Percentiles rank a stretch among this genome's conserved stretches.
phyloP scores from a whole-genome alignment of 2,113 vertebrate species.

The Pipra filicauda region DNA sequence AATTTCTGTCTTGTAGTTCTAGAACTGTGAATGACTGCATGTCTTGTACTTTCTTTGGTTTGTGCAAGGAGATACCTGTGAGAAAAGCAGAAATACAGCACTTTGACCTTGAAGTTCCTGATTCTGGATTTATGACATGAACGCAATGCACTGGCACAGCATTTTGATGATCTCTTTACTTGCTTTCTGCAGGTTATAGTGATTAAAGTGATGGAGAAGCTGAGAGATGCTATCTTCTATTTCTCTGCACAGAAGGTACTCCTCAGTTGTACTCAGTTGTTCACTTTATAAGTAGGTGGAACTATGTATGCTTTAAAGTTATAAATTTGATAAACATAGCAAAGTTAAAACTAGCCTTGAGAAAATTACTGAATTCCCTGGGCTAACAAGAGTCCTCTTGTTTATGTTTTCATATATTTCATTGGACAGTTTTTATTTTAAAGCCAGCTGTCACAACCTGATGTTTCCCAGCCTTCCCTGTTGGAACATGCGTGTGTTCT shows the following conservation, averaged over 20 bases:
- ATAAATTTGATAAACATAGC: neutral
- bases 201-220: neutral
- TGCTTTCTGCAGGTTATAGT: neutral
- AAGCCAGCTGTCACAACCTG: slow-evolving; percentile 62
- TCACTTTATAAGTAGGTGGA: neutral
- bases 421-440: slow-evolving; percentile 59
- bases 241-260: neutral
- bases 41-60: neutral
- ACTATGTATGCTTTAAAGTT: neutral
- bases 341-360: slow-evolving; percentile 18
- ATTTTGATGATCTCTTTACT: neutral
- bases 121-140: neutral
- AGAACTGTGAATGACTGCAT: neutral
- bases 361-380: slow-evolving; percentile 25
- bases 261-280: neutral
- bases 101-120: neutral
- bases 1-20: neutral
- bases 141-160: neutral
- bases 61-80: neutral
- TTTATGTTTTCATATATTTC: slow-evolving; percentile 61
- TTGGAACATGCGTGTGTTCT: slow-evolving; percentile 37
- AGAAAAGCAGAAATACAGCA: neutral
- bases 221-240: neutral
- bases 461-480: slow-evolving; percentile 60
- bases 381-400: slow-evolving; percentile 39